Evolutionary conservation across 2,888 invertebrate genomes (phyloP).

Genomic region (Matsumyia berberina): DNA sequence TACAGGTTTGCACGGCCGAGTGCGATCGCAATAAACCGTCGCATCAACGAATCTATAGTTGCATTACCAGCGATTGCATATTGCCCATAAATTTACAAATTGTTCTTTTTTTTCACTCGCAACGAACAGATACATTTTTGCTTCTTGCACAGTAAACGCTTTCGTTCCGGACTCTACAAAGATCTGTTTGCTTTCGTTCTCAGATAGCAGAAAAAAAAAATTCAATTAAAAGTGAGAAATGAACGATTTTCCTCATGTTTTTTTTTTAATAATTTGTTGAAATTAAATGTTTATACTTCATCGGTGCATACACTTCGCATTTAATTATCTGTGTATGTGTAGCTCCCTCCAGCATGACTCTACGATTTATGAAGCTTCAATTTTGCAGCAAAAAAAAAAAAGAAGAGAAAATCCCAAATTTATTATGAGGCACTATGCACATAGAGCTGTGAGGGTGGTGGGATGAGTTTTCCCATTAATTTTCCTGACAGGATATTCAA

Average conservation of each 20-base stretch:
- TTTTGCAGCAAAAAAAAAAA: background rate
- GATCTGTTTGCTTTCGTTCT: slow-evolving; percentile 2
- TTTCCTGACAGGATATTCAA: slow-evolving; percentile 50
- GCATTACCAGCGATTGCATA: slow-evolving; percentile 52
- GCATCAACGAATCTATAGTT: slow-evolving; percentile 32
- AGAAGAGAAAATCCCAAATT: slow-evolving; percentile 42
- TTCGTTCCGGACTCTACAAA: background rate
- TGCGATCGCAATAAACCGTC: slow-evolving; percentile 26
- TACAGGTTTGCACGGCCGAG: slow-evolving; percentile 2
- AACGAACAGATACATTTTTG: slow-evolving; percentile 43
- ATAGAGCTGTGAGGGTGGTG: slow-evolving; percentile 27
- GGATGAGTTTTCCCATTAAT: slow-evolving; percentile 70
- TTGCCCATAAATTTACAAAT: slow-evolving; percentile 38
- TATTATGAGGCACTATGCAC: slow-evolving; percentile 6
- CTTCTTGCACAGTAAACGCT: background rate
- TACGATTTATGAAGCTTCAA: slow-evolving; percentile 24
- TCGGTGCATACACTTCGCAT: slow-evolving; percentile 21
- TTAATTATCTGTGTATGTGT: slow-evolving; percentile 34
- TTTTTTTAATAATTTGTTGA: slow-evolving; percentile 40
- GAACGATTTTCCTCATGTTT: slow-evolving; percentile 17
- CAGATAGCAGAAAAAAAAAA: slow-evolving; percentile 49
- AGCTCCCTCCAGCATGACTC: background rate
- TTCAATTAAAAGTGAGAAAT: slow-evolving; percentile 40
- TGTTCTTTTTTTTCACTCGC: background rate
- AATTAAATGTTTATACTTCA: slow-evolving; percentile 46